Evolutionary conservation across 2,113 vertebrate species (phyloP).

Genomic region (Heterotis niloticus): DNA sequence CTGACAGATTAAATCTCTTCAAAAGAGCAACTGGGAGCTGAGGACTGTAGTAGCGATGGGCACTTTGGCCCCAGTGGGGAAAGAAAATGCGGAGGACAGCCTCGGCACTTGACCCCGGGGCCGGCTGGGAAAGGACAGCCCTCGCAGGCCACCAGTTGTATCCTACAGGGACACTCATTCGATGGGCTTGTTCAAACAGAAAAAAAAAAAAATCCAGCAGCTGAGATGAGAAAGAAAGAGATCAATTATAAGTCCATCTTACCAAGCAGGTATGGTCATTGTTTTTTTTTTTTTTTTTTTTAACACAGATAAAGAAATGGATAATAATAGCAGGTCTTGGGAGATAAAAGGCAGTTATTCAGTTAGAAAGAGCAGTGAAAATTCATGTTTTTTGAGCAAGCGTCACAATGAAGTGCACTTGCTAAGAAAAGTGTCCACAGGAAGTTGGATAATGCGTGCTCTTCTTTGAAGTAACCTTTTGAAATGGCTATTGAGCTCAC

Average conservation of each 20-base stretch:
- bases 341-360: not conserved
- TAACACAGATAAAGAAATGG: not conserved
- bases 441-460: not conserved
- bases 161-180: not conserved
- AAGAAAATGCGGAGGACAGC: not conserved
- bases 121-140: constrained; percentile 1
- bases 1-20: too few relatives aligned
- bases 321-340: not conserved
- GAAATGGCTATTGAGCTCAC: not conserved
- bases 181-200: not conserved
- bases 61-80: not conserved
- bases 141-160: not conserved
- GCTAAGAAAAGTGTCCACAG: not conserved
- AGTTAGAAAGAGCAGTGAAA: constrained; percentile 2
- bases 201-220: too few relatives aligned
- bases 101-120: not conserved
- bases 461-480: not conserved
- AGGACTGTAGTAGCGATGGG: too few relatives aligned
- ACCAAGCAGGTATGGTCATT: not conserved
- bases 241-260: not conserved
- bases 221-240: not conserved
- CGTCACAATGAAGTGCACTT: not conserved
- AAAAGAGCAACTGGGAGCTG: too few relatives aligned
- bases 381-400: not conserved
- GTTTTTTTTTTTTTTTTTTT: not conserved